These are phyloP conservation scores for Zaprionus obscuricornis DNA, from an alignment of 2,888 invertebrate species.

Conservation along the genomic window DNA sequence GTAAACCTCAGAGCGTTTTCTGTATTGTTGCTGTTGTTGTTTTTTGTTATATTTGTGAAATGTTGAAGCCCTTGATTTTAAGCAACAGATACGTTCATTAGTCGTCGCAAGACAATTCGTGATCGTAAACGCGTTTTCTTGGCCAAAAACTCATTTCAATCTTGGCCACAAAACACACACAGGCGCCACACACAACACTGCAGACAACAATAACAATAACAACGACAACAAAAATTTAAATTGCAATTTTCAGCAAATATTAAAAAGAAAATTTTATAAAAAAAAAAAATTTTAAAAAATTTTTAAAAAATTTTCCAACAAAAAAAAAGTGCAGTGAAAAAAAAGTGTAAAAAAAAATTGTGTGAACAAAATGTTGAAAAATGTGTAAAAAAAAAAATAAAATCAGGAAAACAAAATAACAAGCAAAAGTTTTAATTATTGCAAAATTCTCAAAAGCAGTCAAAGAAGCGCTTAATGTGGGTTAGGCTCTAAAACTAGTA, in stretches of 20 bases:
- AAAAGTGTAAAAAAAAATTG: no score
- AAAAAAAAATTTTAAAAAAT: no score
- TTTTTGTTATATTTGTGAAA: slow-evolving; percentile 72
- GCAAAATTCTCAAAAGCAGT: slow-evolving; percentile 53
- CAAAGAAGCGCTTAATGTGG: slow-evolving; percentile 56
- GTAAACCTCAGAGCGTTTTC: slow-evolving; percentile 25
- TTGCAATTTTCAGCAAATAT: no score
- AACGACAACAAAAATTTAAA: no score
- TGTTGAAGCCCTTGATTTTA: slow-evolving; percentile 82
- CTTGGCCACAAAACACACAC: no score
- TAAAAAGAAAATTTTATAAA: no score
- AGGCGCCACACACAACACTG: no score
- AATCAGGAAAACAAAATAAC: no score
- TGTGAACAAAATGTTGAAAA: background rate
- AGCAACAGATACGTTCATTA: slow-evolving; percentile 79
- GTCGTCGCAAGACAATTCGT: slow-evolving; percentile 79
- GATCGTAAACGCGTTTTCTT: slow-evolving; percentile 78
- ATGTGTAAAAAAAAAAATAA: slow-evolving; percentile 23
- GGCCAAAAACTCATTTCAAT: slow-evolving; percentile 49
- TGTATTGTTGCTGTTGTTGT: slow-evolving; percentile 1
- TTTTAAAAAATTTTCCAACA: no score
- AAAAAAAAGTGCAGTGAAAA: no score
- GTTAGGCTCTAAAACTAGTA: slow-evolving; percentile 65
- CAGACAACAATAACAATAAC: no score
- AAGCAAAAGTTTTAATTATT: no score